phyloP scores from a whole-genome alignment of 2,113 vertebrate genomes.

The Limnothrissa miodon region DNA sequence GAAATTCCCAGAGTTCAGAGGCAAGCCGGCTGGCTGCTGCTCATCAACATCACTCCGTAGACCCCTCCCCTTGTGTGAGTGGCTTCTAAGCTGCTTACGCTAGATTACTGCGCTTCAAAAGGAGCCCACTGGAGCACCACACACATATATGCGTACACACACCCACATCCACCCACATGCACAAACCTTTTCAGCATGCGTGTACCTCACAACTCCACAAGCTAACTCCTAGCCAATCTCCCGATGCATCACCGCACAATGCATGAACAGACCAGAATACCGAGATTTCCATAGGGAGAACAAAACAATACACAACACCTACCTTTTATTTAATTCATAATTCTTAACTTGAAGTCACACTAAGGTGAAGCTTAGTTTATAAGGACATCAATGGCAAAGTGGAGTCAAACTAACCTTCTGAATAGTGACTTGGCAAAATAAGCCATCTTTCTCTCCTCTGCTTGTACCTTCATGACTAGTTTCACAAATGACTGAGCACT shows the following conservation, averaged over 20 bases:
- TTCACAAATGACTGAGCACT: background rate
- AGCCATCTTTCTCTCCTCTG: background rate
- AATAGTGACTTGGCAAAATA: background rate
- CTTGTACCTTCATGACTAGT: background rate
- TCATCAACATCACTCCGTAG: background rate
- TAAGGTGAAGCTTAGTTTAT: background rate
- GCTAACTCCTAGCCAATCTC: background rate
- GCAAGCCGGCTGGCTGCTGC: background rate
- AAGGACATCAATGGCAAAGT: background rate
- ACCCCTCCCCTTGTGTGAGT: background rate
- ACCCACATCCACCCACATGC: background rate
- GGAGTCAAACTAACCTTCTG: background rate
- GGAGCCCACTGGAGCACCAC: constrained; percentile 11
- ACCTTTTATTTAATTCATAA: background rate
- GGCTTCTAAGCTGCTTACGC: constrained; percentile 61
- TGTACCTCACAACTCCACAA: background rate
- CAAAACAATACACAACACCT: too few species aligned
- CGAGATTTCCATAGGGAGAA: background rate
- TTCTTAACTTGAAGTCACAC: background rate
- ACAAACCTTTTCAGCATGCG: background rate
- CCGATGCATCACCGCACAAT: background rate
- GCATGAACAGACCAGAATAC: background rate
- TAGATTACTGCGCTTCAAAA: constrained; percentile 58
- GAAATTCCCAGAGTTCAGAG: background rate
- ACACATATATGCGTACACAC: background rate